Conservation (phyloP, 1,140 invertebrate species). For the Oryzaephilus surinamensis region DNA sequence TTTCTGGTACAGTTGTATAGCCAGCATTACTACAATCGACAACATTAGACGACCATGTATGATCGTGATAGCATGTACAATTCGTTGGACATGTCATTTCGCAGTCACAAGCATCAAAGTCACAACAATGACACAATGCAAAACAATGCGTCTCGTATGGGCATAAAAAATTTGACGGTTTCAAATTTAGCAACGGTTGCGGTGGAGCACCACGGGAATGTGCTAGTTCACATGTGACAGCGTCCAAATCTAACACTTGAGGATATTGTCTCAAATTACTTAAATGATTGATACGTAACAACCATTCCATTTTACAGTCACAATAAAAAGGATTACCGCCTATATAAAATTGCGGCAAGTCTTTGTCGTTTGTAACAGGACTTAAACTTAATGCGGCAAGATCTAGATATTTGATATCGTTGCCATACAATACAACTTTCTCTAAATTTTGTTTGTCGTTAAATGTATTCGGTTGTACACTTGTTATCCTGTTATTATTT, state of each 20-base stretch:
- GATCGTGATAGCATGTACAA: constrained; percentile 81
- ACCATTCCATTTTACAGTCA: constrained; percentile 79
- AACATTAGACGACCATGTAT: constrained; percentile 82
- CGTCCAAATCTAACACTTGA: constrained; percentile 71
- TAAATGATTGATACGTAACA: constrained; percentile 64
- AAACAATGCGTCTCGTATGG: constrained; percentile 83
- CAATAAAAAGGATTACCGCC: constrained; percentile 73
- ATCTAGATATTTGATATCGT: constrained; percentile 62
- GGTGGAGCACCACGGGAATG: constrained; percentile 61
- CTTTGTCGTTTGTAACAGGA: constrained; percentile 50
- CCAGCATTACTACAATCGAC: constrained; percentile 75
- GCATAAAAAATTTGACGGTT: constrained; percentile 74
- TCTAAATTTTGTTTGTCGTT: constrained; percentile 54
- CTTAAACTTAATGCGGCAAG: constrained; percentile 57
- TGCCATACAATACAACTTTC: constrained; percentile 65
- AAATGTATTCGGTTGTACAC: constrained; percentile 62
- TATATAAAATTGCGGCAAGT: constrained; percentile 66
- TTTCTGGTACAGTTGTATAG: constrained; percentile 59
- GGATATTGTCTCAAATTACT: constrained; percentile 64
- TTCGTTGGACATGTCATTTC: constrained; percentile 83
- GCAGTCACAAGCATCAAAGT: constrained; percentile 83
- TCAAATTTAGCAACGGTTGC: constrained; percentile 64
- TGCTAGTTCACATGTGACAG: constrained; percentile 67
- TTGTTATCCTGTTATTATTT: constrained; percentile 63
- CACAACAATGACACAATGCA: constrained; percentile 79